Conservation (phyloP, 1,140 invertebrate species). For the Drosophila guanche region DNA sequence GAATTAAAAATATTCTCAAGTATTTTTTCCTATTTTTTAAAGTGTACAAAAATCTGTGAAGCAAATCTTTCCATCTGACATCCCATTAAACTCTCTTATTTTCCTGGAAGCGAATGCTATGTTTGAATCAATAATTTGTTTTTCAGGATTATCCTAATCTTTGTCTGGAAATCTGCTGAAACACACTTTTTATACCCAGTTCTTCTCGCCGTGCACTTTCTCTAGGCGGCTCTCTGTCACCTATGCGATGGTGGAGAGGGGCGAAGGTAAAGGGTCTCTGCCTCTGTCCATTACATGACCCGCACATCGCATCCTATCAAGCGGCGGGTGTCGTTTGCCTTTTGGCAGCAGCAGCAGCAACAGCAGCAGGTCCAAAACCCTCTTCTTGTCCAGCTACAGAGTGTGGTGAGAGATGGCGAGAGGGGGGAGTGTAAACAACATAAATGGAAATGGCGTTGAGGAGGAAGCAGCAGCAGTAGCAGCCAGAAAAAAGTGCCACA, state of each 20-base stretch:
- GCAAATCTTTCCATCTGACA: constrained; percentile 2
- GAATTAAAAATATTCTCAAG: not conserved
- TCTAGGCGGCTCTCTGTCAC: constrained; percentile 13
- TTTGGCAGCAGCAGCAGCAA: constrained; percentile 56
- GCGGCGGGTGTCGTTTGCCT: constrained; percentile 73
- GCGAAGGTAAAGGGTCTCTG: too few relatives aligned
- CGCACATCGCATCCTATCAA: constrained; percentile 66
- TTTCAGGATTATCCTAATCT: constrained; percentile 20
- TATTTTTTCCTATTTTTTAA: constrained; percentile 2
- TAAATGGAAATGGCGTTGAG: constrained; percentile 72
- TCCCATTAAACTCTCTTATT: constrained; percentile 27
- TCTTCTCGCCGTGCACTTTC: constrained; percentile 53
- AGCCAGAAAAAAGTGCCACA: constrained; percentile 52
- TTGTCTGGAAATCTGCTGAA: not conserved
- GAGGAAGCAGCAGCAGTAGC: constrained; percentile 9
- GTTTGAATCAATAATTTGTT: constrained; percentile 38
- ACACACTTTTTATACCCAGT: not conserved
- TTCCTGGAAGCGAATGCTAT: constrained; percentile 2
- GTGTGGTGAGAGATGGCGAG: too few relatives aligned
- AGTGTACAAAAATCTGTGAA: constrained; percentile 5
- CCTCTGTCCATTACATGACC: constrained; percentile 58
- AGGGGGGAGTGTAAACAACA: constrained; percentile 71
- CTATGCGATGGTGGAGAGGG: constrained; percentile 51
- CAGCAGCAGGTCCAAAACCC: constrained; percentile 29
- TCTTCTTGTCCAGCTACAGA: constrained; percentile 26